Conservation (phyloP, 1,140 invertebrate species). For the Caenorhabditis tropicalis region DNA sequence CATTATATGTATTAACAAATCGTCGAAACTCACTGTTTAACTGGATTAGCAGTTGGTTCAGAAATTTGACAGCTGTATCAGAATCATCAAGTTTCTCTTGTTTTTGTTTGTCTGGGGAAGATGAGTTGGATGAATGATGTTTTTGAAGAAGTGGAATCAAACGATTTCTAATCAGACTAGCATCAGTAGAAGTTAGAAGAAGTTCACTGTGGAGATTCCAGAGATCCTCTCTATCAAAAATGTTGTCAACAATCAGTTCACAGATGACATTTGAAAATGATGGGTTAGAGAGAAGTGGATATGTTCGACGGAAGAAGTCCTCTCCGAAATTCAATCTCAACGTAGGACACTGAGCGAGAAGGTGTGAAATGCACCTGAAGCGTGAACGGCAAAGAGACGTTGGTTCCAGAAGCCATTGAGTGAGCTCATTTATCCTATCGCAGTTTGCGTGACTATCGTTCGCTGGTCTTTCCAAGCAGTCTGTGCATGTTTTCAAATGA, state of each 20-base stretch:
- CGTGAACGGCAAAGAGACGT: constrained; percentile 23
- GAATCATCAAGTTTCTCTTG: background rate
- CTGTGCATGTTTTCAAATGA: constrained; percentile 9
- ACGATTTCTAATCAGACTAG: background rate
- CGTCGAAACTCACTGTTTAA: background rate
- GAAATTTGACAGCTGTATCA: background rate
- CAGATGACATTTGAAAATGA: background rate
- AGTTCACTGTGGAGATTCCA: background rate
- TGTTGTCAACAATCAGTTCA: constrained; percentile 13
- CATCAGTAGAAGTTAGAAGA: background rate
- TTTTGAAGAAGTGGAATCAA: constrained; percentile 2
- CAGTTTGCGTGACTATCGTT: constrained; percentile 2
- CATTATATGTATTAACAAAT: background rate
- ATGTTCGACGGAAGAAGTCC: constrained; percentile 6
- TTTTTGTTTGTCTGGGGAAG: background rate
- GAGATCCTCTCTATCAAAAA: background rate
- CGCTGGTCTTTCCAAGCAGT: background rate
- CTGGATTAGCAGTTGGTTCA: constrained; percentile 9
- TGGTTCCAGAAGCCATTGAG: background rate
- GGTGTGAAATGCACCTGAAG: constrained; percentile 23
- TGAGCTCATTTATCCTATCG: constrained; percentile 21
- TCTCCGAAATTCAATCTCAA: background rate
- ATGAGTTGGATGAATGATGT: background rate
- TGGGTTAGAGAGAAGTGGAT: background rate
- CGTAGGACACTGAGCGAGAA: background rate